A percentile compares a stretch with the other conserved stretches of the same genome.
phyloP scores from a whole-genome alignment of 1,140 invertebrate species.

The Drosophila lowei region DNA sequence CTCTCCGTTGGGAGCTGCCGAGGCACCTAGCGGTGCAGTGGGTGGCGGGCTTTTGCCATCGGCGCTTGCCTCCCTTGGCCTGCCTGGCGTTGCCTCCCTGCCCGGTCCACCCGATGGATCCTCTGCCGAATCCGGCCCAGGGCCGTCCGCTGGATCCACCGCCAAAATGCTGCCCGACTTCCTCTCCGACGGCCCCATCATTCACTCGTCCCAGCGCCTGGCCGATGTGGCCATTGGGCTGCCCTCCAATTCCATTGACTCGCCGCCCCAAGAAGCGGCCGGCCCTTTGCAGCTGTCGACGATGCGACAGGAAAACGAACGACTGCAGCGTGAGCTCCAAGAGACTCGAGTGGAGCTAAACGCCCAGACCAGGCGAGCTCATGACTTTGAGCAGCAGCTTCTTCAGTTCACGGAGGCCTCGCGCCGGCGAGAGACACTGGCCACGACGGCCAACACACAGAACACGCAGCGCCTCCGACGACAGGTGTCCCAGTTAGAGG shows the following conservation, averaged over 20 bases:
- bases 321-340: conserved; percentile 85
- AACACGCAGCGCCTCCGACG: conserved; percentile 85
- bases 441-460: conserved; percentile 83
- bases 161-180: conserved; percentile 88
- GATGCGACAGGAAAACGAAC: conserved; percentile 85
- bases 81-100: conserved; percentile 33
- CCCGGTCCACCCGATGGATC: conserved; percentile 24
- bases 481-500: conserved; percentile 85
- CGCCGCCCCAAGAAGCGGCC: conserved; percentile 72
- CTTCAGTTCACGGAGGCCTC: conserved; percentile 80
- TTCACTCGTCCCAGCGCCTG: conserved; percentile 83
- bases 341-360: conserved; percentile 84
- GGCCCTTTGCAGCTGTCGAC: conserved; percentile 61
- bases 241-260: conserved; percentile 73
- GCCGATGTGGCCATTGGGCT: conserved; percentile 83
- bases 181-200: conserved; percentile 88
- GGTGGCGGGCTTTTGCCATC: conserved; percentile 19
- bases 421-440: conserved; percentile 77
- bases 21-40: conserved; percentile 81
- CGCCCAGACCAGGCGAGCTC: conserved; percentile 84
- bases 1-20: conserved; percentile 59
- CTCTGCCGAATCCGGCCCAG: neutral
- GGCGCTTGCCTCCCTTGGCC: conserved; percentile 18
- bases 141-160: conserved; percentile 36
- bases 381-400: conserved; percentile 85